A percentile compares a stretch with the other conserved stretches of the same genome.
These are phyloP conservation scores for Hemitrygon akajei DNA, from an alignment of 2,797 vertebrate genomes.

Conservation along the genomic window DNA sequence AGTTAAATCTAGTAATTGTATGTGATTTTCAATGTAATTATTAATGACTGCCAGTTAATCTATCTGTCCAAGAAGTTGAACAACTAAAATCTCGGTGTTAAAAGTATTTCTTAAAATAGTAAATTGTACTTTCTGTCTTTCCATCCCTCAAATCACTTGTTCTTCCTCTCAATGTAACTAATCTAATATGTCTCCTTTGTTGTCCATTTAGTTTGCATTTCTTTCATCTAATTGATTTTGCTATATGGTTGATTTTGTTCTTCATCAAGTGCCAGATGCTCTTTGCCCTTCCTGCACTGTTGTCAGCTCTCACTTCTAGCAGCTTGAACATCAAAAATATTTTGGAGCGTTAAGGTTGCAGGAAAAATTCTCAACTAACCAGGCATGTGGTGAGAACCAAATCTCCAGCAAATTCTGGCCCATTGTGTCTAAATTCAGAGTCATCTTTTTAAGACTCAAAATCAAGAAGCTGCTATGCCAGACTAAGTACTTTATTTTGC, in stretches of 20 bases:
- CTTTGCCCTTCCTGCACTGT: neutral
- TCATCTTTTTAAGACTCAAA: neutral
- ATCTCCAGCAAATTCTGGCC: neutral
- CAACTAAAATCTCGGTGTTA: neutral
- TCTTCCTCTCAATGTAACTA: neutral
- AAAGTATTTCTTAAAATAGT: neutral
- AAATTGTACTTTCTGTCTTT: neutral
- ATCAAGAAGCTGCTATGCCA: neutral
- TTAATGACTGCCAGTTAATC: neutral
- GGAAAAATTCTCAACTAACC: neutral
- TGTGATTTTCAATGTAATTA: neutral
- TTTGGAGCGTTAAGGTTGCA: neutral
- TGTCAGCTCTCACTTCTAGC: neutral
- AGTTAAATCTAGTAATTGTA: neutral
- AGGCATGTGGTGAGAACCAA: neutral
- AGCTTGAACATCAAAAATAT: neutral
- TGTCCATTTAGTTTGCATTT: neutral
- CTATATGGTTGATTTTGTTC: neutral
- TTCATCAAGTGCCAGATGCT: neutral
- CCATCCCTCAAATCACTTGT: neutral
- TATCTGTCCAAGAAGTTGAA: neutral
- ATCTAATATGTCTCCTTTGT: neutral
- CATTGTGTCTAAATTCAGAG: slow-evolving; percentile 16
- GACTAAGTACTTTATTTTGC: neutral
- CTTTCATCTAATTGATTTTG: neutral